These are phyloP conservation scores for Microtus pennsylvanicus DNA, from an alignment of 2,113 vertebrate species.

Conservation along the genomic window DNA sequence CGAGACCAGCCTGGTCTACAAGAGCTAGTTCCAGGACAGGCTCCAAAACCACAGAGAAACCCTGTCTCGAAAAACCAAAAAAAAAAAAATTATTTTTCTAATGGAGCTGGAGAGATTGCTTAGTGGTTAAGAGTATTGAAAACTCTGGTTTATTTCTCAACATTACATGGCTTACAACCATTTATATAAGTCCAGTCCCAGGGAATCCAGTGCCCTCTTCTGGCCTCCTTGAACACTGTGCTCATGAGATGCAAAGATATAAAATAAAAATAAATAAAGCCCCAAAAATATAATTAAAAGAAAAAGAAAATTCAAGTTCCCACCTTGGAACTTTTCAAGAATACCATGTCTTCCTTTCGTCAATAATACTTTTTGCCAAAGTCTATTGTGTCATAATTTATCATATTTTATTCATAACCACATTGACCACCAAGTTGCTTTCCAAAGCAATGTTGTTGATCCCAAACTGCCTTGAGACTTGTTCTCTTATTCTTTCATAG, in stretches of 20 bases:
- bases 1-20: too few species aligned
- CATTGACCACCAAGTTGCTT: neutral
- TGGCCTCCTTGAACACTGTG: neutral
- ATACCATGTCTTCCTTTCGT: neutral
- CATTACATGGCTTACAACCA: neutral
- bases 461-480: neutral
- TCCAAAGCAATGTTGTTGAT: neutral
- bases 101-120: neutral
- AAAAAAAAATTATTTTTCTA: neutral
- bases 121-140: neutral
- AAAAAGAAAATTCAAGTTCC: neutral
- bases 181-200: neutral
- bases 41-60: too few species aligned
- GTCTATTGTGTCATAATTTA: neutral
- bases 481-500: neutral
- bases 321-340: neutral
- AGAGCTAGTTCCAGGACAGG: too few species aligned
- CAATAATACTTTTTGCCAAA: neutral
- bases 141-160: neutral
- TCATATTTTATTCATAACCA: too few species aligned
- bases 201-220: neutral
- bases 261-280: neutral
- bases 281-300: neutral
- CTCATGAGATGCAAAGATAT: neutral
- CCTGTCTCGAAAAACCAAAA: too few species aligned